A percentile compares a stretch with the other conserved stretches of the same genome.
Conservation (phyloP, 2,113 vertebrate genomes). For the Onychorhynchus coronatus region DNA sequence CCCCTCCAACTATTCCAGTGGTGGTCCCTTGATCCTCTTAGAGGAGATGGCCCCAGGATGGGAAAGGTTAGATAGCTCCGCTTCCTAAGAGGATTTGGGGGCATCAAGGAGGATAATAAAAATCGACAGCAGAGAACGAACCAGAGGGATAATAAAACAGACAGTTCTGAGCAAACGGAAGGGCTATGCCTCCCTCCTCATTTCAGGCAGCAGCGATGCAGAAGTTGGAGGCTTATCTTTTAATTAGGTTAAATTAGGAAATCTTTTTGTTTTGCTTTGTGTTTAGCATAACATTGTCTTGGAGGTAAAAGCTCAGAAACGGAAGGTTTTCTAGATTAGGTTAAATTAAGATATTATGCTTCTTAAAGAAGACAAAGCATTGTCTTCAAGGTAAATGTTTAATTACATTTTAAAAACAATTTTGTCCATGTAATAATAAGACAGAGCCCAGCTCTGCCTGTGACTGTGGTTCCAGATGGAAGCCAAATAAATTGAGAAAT, state of each 20-base stretch:
- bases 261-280: slow-evolving; percentile 7
- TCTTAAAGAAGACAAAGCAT: slow-evolving; percentile 30
- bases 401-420: slow-evolving; percentile 44
- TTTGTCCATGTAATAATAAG: not conserved
- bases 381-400: slow-evolving; percentile 44
- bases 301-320: slow-evolving; percentile 20
- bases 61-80: not conserved
- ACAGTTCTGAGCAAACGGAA: not conserved
- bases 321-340: slow-evolving; percentile 10
- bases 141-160: not conserved
- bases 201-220: not conserved
- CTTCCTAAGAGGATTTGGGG: slow-evolving; percentile 22
- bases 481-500: slow-evolving; percentile 5
- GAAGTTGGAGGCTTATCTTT: slow-evolving; percentile 44
- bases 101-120: slow-evolving; percentile 13
- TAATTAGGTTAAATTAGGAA: slow-evolving; percentile 51
- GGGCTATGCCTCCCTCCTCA: not conserved
- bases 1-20: rapidly evolving
- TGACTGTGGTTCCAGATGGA: not conserved
- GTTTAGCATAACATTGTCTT: not conserved
- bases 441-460: not conserved
- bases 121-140: not conserved
- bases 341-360: slow-evolving; percentile 34
- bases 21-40: not conserved
- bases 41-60: not conserved